Evolutionary conservation across 2,797 vertebrate species (phyloP), one percentile per base, ranked within the genome.

Genomic region (Sorex maritimensis): DNA sequence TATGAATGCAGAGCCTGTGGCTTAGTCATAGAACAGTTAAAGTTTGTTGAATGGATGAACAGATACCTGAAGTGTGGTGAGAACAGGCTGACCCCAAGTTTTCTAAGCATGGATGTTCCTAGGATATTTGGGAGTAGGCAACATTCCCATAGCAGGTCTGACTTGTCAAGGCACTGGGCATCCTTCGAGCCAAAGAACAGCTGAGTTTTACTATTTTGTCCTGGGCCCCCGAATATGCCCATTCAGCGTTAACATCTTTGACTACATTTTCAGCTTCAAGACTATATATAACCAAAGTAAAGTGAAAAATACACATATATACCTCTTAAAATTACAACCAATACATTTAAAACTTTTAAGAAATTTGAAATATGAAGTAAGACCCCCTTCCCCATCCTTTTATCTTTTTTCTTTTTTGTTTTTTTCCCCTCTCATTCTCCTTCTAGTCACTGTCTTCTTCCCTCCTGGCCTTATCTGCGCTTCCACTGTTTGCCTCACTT

Each of bases 21-120:
- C 49, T 81, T 23, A 77, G 41, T 75, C 78, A 89, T 28, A 86
- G 15, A 24, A n/a, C 63, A 94, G 88, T 67, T 78, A 88, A 88
- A 88, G n/a, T 67, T 52, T 94, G 46, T 79, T 90, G 75, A 95
- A 95, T 92, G 73, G 88, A 78, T 93, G 73, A 84, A 80, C 17
- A 74, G 58, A 75, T 71, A 74, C 23, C 77, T 71, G 8, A n/a
- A 21, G 24, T 83, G 44, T 79, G 93, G 34, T 23, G 19, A 17
- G 26, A 95, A 79, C 23, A 46, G 23, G 28, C 6, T 68, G 28
- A 24, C 58, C 30, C 52, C 44, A 68, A 52, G 11, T 81, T 71
- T 94, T 91, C n/a, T 68, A 75, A n/a, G 38, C 13, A 13, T 15
- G 83, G 69, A 81, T 30, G 17, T 72, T 74, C 9, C 63, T 34